phyloP scores from a whole-genome alignment of 2,888 invertebrate genomes.

The Dascillus cervinus region DNA sequence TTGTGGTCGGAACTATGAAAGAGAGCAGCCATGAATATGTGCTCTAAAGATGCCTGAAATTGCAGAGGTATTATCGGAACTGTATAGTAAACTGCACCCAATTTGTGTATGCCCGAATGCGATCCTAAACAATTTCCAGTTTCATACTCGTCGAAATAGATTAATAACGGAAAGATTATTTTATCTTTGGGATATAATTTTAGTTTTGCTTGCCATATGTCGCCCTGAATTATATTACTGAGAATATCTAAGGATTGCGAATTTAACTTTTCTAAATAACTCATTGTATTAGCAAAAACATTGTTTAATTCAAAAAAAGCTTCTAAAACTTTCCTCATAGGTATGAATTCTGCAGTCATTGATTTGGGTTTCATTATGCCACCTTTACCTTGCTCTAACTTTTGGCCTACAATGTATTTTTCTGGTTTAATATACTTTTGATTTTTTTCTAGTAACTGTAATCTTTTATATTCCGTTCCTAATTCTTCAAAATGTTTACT shows the following conservation, averaged over 20 bases:
- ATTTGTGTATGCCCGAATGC: slow-evolving; percentile 14
- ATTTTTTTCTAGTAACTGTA: slow-evolving; percentile 1
- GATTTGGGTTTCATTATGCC: too few relatives aligned
- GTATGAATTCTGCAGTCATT: slow-evolving; percentile 1
- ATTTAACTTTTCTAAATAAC: too few relatives aligned
- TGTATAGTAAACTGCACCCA: slow-evolving; percentile 11
- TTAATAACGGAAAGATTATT: slow-evolving; percentile 13
- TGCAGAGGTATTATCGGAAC: slow-evolving; percentile 2
- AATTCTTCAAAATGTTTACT: background rate
- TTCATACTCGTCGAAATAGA: slow-evolving; percentile 15
- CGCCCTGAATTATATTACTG: background rate
- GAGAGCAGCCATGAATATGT: slow-evolving; percentile 4
- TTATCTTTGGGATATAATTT: background rate
- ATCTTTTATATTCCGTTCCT: slow-evolving; percentile 1
- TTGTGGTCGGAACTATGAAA: slow-evolving; percentile 1
- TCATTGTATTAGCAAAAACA: slow-evolving; percentile 1
- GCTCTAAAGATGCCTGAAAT: slow-evolving; percentile 3
- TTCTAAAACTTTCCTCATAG: background rate
- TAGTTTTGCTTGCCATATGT: background rate
- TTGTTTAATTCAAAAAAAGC: slow-evolving; percentile 1
- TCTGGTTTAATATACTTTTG: slow-evolving; percentile 2
- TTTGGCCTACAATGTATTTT: slow-evolving; percentile 3
- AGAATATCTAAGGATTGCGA: background rate
- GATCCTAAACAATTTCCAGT: slow-evolving; percentile 14
- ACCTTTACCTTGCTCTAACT: too few relatives aligned